phyloP scores from a whole-genome alignment of 2,113 vertebrate genomes.

The Antechinus stuartii region DNA sequence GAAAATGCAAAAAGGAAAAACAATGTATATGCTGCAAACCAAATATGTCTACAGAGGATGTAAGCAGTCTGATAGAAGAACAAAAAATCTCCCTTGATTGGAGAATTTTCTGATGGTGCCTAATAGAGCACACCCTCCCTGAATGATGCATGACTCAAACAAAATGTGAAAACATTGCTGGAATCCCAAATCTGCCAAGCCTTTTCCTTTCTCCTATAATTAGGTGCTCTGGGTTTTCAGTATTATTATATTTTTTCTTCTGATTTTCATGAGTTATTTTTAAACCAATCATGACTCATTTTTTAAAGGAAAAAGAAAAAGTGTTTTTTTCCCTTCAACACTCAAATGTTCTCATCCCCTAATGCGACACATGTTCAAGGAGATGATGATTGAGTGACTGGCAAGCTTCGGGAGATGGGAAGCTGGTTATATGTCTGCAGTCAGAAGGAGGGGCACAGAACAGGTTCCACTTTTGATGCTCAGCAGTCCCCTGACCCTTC shows the following conservation, averaged over 20 bases:
- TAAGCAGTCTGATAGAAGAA: conserved; percentile 49
- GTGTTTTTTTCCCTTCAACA: conserved; percentile 31
- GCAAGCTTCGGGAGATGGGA: not conserved
- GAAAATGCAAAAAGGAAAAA: conserved; percentile 35
- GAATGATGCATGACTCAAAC: conserved; percentile 64
- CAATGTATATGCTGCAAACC: conserved; percentile 18
- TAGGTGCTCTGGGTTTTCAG: conserved; percentile 71
- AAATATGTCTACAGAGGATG: conserved; percentile 19
- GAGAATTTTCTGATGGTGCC: conserved; percentile 61
- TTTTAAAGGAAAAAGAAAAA: conserved; percentile 55
- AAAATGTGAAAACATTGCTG: conserved; percentile 63
- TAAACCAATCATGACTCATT: conserved; percentile 78
- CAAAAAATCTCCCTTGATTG: conserved; percentile 26
- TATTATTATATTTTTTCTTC: conserved; percentile 70
- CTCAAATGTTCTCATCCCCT: conserved; percentile 66
- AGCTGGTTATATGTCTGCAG: not conserved
- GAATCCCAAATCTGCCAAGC: conserved; percentile 69
- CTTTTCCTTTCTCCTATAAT: conserved; percentile 75
- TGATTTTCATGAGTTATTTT: conserved; percentile 78
- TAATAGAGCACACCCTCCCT: conserved; percentile 57
- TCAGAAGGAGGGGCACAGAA: not conserved
- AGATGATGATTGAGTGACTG: conserved; percentile 37
- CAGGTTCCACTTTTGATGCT: not conserved
- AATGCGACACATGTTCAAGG: conserved; percentile 45
- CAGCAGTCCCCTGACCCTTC: not conserved